A percentile compares a stretch with the other conserved stretches of the same genome.
phyloP scores from a whole-genome alignment of 2,888 invertebrate genomes.

The Myopa testacea region DNA sequence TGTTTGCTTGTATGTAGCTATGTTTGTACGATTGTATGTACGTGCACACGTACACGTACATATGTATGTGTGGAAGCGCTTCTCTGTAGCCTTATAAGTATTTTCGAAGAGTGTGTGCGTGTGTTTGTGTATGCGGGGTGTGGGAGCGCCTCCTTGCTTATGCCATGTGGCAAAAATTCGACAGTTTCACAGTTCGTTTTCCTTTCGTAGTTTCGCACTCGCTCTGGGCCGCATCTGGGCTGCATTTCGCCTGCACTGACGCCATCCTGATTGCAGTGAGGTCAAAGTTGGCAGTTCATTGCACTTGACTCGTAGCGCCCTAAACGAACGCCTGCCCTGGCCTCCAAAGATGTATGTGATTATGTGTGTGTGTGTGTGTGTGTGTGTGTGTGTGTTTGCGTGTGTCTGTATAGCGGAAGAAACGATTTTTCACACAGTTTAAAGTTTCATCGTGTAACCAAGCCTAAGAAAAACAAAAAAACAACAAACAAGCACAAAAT shows the following conservation, averaged over 20 bases:
- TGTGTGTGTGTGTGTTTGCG: background rate
- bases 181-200: conserved; percentile 29
- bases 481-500: no score
- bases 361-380: background rate
- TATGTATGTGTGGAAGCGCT: background rate
- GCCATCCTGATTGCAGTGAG: background rate
- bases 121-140: background rate
- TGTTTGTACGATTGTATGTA: conserved; percentile 1
- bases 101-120: background rate
- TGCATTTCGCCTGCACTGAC: background rate
- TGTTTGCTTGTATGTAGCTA: conserved; percentile 20
- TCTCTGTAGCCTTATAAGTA: background rate
- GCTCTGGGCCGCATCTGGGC: background rate
- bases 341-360: background rate
- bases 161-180: conserved; percentile 23
- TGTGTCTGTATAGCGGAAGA: background rate
- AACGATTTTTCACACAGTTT: no score
- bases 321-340: background rate
- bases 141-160: background rate
- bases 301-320: conserved; percentile 30
- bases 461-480: no score
- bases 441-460: no score
- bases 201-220: background rate
- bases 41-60: background rate
- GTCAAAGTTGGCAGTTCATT: conserved; percentile 35